Evolutionary conservation across 2,113 vertebrate genomes (phyloP).

Genomic region (Rousettus leschenaultii): DNA sequence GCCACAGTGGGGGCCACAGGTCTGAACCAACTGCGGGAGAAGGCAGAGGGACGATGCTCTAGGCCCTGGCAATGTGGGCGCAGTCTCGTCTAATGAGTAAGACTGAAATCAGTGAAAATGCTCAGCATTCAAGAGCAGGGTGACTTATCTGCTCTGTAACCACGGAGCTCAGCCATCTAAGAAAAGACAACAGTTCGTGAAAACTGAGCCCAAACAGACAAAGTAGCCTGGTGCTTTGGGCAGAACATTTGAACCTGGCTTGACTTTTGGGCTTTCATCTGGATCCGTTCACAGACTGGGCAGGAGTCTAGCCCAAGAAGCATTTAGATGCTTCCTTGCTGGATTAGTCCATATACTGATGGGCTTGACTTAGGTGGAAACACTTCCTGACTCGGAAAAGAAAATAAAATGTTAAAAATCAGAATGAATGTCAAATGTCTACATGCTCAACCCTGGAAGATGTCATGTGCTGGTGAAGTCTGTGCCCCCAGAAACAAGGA

Average conservation of each 20-base stretch:
- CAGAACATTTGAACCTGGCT: background rate
- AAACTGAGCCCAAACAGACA: background rate
- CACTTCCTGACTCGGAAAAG: conserved; percentile 41
- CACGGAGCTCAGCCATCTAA: conserved; percentile 55
- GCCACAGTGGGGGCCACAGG: background rate
- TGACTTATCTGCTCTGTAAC: conserved; percentile 49
- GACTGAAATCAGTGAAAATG: conserved; percentile 79
- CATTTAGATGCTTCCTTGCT: background rate
- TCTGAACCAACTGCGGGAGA: background rate
- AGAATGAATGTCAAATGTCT: background rate
- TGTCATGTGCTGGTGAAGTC: background rate
- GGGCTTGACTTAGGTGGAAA: background rate
- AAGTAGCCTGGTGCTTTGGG: background rate
- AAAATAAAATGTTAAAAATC: conserved; percentile 54
- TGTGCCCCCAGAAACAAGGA: background rate
- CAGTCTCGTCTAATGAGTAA: conserved; percentile 79
- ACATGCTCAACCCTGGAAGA: background rate
- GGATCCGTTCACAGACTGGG: background rate
- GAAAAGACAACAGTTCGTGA: conserved; percentile 43
- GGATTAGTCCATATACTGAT: background rate
- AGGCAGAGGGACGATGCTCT: background rate
- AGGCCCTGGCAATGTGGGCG: background rate
- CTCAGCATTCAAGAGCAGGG: conserved; percentile 48
- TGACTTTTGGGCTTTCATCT: background rate
- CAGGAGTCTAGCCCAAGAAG: background rate